These are phyloP conservation scores for Planococcus citri DNA, from an alignment of 1,140 invertebrate species.

Conservation along the genomic window DNA sequence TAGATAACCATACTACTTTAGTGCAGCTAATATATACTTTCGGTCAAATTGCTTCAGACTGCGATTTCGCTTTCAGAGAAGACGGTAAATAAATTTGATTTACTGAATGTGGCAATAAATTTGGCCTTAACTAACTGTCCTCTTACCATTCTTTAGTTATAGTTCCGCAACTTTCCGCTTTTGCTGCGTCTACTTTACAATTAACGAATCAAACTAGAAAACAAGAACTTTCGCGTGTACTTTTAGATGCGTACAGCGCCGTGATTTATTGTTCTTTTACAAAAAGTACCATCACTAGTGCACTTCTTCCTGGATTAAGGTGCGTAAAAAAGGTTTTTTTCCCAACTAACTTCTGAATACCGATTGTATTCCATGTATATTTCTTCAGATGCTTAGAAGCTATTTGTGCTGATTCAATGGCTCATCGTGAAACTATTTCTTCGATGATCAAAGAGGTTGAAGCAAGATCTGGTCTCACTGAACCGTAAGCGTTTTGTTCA, in stretches of 20 bases:
- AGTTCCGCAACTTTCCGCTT: constrained; percentile 44
- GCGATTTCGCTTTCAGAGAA: constrained; percentile 41
- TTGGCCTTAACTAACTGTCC: no score
- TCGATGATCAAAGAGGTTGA: constrained; percentile 2
- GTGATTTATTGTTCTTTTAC: constrained; percentile 45
- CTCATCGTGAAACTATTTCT: constrained; percentile 8
- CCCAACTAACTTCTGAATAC: neutral
- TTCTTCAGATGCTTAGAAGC: constrained; percentile 9
- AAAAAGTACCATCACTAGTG: constrained; percentile 36
- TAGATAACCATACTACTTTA: constrained; percentile 36
- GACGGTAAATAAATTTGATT: constrained; percentile 35
- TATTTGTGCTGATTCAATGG: neutral
- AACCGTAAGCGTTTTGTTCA: neutral
- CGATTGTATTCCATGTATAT: neutral
- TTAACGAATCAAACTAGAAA: constrained; percentile 40
- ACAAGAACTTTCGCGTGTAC: constrained; percentile 43
- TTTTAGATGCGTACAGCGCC: constrained; percentile 53
- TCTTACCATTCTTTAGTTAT: constrained; percentile 38
- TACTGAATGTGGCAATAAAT: no score
- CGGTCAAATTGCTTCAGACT: constrained; percentile 39
- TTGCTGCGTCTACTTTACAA: constrained; percentile 43
- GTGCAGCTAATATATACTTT: constrained; percentile 40
- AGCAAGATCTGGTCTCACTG: neutral
- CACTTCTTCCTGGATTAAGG: constrained; percentile 40
- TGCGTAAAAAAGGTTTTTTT: constrained; percentile 24